A percentile compares a stretch with the other conserved stretches of the same genome.
Conservation (phyloP, 2,113 vertebrate species). For the Podiceps cristatus region DNA sequence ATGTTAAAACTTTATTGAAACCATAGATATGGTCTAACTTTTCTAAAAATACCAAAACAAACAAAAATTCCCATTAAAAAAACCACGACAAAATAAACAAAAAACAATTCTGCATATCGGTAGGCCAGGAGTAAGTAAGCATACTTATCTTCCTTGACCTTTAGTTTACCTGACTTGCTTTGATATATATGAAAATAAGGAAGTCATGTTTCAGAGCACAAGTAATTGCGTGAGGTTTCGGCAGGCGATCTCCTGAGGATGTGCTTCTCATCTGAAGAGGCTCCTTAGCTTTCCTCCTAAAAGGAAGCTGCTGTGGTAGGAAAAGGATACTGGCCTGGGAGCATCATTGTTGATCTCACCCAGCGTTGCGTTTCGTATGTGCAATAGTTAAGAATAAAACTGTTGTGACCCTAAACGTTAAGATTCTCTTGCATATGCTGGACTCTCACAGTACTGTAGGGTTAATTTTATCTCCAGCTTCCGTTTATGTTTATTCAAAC, state of each 20-base stretch:
- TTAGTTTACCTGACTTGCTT: neutral
- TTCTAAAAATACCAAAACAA: rapidly evolving
- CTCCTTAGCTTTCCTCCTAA: neutral
- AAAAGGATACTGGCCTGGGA: neutral
- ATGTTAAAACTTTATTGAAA: neutral
- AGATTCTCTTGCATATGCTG: neutral
- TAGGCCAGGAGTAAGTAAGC: neutral
- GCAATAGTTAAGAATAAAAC: neutral
- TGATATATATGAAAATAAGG: neutral
- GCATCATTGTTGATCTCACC: rapidly evolving
- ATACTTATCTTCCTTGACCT: neutral
- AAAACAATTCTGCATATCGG: neutral
- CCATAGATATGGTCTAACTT: neutral
- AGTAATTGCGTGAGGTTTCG: neutral
- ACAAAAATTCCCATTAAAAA: neutral
- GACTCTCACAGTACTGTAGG: neutral
- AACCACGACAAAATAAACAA: neutral
- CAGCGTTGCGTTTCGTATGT: neutral
- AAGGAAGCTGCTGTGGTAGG: neutral
- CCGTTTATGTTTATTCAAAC: neutral
- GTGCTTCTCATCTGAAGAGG: neutral
- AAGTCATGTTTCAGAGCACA: neutral
- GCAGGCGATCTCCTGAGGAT: neutral
- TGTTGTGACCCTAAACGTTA: neutral
- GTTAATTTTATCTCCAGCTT: neutral